Evolutionary conservation across 2,797 vertebrate genomes (phyloP).

Genomic region (Hephaestus fuliginosus): DNA sequence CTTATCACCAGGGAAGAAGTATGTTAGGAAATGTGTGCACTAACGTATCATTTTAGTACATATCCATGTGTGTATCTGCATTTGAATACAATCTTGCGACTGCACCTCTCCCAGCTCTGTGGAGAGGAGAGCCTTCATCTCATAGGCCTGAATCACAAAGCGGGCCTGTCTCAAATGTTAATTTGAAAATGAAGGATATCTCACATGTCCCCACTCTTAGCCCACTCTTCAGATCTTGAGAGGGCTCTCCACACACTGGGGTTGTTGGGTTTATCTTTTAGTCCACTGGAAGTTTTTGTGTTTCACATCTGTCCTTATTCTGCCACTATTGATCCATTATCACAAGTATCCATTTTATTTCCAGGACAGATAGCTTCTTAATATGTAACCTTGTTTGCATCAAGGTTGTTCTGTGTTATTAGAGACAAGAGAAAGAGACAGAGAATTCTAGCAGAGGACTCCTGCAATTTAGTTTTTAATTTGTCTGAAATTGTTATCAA

Average conservation of each 20-base stretch:
- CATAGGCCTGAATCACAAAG: conserved; percentile 55
- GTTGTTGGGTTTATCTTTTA: conserved; percentile 47
- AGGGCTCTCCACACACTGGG: conserved; percentile 16
- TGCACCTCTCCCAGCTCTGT: conserved; percentile 25
- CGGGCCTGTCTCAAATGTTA: conserved; percentile 58
- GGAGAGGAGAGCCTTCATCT: conserved; percentile 58
- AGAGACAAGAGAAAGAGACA: conserved; percentile 36
- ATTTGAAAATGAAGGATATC: conserved; percentile 75
- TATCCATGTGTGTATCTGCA: conserved; percentile 16
- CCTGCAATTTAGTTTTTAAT: conserved; percentile 65
- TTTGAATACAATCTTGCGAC: conserved; percentile 38
- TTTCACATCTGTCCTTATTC: conserved; percentile 41
- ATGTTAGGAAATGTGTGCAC: conserved; percentile 24
- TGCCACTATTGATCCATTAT: conserved; percentile 63
- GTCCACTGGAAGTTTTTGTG: conserved; percentile 33
- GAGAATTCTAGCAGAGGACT: conserved; percentile 29
- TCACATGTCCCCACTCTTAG: conserved; percentile 27
- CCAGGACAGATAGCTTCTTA: conserved; percentile 44
- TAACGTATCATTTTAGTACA: conserved; percentile 21
- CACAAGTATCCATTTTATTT: conserved; percentile 66
- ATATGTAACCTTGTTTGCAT: conserved; percentile 60
- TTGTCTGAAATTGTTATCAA: conserved; percentile 73
- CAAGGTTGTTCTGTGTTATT: conserved; percentile 61
- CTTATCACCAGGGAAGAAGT: conserved; percentile 59
- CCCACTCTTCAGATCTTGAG: conserved; percentile 55